Percentiles rank a stretch among this genome's conserved stretches.
These are phyloP conservation scores for Accipiter virgatus DNA, from an alignment of 2,113 vertebrate species.

Conservation along the genomic window DNA sequence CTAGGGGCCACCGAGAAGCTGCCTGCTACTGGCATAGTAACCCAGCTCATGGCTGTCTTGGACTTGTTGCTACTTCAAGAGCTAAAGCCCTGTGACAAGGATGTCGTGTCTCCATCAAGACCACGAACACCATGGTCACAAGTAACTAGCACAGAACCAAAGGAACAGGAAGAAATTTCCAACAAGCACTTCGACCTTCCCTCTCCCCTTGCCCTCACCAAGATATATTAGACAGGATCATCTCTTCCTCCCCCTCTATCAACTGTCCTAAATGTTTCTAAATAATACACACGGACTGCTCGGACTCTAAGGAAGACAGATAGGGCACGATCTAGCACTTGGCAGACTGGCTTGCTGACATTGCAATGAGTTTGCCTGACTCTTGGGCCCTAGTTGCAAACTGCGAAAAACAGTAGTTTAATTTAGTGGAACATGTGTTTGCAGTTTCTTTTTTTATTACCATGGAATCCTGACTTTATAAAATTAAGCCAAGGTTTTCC, in stretches of 20 bases:
- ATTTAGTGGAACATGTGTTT: neutral
- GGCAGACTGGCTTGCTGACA: neutral
- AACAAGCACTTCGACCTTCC: neutral
- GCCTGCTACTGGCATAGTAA: neutral
- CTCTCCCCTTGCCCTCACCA: neutral
- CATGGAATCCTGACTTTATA: neutral
- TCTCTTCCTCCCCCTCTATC: neutral
- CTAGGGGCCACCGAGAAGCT: neutral
- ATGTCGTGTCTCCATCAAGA: neutral
- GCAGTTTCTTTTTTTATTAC: neutral
- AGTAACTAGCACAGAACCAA: neutral
- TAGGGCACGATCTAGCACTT: neutral
- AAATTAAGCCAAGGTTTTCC: neutral
- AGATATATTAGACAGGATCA: neutral
- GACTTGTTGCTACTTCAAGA: neutral
- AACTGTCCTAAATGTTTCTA: neutral
- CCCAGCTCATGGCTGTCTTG: neutral
- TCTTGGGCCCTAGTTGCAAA: neutral
- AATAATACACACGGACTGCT: neutral
- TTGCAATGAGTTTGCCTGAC: neutral
- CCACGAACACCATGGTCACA: rapidly evolving
- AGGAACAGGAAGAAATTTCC: neutral
- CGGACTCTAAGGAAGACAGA: neutral
- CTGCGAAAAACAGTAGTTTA: neutral
- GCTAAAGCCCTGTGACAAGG: neutral